Conservation (phyloP, 2,797 vertebrate genomes). For the Halcyon leucocephala region DNA sequence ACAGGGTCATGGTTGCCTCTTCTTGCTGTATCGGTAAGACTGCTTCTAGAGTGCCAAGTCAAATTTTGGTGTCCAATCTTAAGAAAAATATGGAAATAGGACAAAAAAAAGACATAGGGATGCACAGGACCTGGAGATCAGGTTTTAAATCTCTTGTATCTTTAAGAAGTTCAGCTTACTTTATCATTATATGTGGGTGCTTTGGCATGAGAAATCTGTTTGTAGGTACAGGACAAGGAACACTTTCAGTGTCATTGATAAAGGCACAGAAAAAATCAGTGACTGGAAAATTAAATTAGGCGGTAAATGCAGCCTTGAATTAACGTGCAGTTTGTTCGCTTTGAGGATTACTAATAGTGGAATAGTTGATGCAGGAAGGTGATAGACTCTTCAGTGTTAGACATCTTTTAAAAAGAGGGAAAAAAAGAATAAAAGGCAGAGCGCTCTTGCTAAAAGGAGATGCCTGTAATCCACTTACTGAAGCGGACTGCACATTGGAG, state of each 20-base stretch:
- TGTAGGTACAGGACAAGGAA: neutral
- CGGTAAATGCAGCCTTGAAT: neutral
- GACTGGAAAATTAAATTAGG: constrained; percentile 37
- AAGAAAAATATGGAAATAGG: neutral
- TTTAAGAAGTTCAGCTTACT: neutral
- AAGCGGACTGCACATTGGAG: accelerated
- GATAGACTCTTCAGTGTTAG: neutral
- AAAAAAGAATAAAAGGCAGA: neutral
- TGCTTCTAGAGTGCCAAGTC: neutral
- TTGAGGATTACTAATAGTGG: neutral
- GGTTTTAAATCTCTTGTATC: neutral
- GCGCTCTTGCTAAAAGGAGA: neutral
- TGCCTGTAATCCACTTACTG: neutral
- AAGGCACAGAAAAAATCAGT: neutral
- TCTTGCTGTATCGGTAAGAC: neutral
- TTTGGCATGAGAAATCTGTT: neutral
- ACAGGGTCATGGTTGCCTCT: neutral
- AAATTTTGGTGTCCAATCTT: neutral
- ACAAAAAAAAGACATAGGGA: neutral
- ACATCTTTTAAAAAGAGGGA: neutral
- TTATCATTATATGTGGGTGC: neutral
- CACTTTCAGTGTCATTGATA: neutral
- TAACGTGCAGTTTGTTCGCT: constrained; percentile 1
- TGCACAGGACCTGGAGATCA: neutral
- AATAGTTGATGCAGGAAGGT: neutral